Evolutionary conservation across 2,888 invertebrate species (phyloP), one percentile per base, ranked within the genome.

Genomic region (Nymphalis c-album): DNA sequence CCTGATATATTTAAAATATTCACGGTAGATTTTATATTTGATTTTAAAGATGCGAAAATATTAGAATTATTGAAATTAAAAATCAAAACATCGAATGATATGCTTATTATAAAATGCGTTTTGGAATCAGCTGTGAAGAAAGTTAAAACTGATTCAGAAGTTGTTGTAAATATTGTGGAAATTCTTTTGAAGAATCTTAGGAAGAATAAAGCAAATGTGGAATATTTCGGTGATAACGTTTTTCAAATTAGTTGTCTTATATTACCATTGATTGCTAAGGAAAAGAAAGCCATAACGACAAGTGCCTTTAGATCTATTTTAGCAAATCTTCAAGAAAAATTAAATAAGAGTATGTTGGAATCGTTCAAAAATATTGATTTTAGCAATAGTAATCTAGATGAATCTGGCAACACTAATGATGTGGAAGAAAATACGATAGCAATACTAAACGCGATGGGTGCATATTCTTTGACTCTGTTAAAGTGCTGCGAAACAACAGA

Each of bases 1-100:
- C 92, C 92, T 1, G 91, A 92, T 77, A 71, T 93, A 20, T 91
- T 85, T 70, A 85, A 89, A 78, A 72, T 92, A 69, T 90, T 92
- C 51, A 78, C 89, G 1, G 81, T 87, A 0, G 77, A 86, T 18
- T 80, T 75, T 13, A 81, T 93, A 67, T 92, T 92, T 72, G 81
- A 85, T 20, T 88, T 88, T 47, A 74, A 86, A 69, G 81, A 88
- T 26, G 78, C 77, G 59, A 74, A 70, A 6, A 48, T 91, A 40
- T 69, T 91, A 1, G 80, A 90, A 61, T 75, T 91, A 55, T 72
- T 91, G 0, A 88, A 83, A 46, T 77, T 91, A n/a, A 86, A 83
- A 63, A 82, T 85, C 3, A 91, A 87, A 78, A 83, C 83, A 6
- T 77, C 85, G 1, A 90, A 90, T 40, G 81, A 78, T 63, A 73